Conservation (phyloP, 1,140 invertebrate genomes). For the Trichoplusia ni region DNA sequence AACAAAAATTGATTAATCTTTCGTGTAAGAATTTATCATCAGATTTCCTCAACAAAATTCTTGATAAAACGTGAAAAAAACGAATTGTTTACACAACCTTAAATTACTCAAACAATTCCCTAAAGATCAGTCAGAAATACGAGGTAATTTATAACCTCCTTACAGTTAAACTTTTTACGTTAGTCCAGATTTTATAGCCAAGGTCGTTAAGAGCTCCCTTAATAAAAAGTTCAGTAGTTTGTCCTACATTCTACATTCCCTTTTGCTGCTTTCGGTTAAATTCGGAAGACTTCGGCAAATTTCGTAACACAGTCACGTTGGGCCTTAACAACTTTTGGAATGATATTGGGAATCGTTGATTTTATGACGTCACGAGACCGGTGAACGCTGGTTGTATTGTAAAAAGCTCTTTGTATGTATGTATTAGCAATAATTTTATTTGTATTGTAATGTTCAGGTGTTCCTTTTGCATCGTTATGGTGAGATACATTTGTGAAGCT, state of each 20-base stretch:
- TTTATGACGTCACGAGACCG: background rate
- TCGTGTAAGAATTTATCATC: no score
- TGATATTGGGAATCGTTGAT: conserved; percentile 2
- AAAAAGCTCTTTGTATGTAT: background rate
- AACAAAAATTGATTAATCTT: no score
- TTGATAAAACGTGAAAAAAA: background rate
- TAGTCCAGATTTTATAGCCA: background rate
- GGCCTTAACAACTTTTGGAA: background rate
- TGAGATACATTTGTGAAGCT: no score
- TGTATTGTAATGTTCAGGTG: no score
- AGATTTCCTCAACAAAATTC: no score
- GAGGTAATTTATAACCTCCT: background rate
- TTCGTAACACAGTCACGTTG: conserved; percentile 13
- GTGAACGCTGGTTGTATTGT: background rate
- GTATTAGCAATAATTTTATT: no score
- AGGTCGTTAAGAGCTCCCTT: no score
- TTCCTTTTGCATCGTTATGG: no score
- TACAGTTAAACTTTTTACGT: background rate
- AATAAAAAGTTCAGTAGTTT: background rate
- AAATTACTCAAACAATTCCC: background rate
- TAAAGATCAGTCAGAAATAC: background rate
- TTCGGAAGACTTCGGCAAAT: background rate
- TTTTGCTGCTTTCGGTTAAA: background rate
- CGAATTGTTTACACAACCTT: background rate
- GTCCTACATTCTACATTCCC: background rate